These are phyloP conservation scores for Smittia sp. DNA, from an alignment of 2,888 invertebrate species.

Conservation along the genomic window DNA sequence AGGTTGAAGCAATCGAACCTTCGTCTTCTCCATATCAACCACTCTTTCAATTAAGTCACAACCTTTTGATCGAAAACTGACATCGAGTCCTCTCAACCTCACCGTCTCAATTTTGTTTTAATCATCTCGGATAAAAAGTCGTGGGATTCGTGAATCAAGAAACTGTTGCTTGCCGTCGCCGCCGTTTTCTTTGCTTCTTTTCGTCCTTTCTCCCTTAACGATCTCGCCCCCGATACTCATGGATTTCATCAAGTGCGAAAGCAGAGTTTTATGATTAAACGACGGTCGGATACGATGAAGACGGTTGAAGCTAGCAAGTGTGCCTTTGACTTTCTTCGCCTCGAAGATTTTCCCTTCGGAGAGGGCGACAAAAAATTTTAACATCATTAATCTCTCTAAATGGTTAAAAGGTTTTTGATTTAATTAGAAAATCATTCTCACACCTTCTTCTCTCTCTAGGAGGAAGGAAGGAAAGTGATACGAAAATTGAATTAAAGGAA, in stretches of 20 bases:
- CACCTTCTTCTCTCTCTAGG: not conserved
- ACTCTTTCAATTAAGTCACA: no score
- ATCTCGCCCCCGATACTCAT: not conserved
- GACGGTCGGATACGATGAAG: not conserved
- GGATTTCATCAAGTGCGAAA: not conserved
- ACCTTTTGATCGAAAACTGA: no score
- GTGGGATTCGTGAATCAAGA: not conserved
- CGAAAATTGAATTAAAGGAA: not conserved
- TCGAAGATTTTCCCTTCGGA: not conserved
- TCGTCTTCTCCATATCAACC: no score
- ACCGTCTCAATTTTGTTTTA: no score
- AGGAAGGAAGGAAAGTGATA: constrained; percentile 19
- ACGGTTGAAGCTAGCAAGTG: not conserved
- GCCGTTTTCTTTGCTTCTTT: not conserved
- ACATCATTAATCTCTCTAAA: constrained; percentile 12
- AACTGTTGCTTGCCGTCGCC: constrained; percentile 1
- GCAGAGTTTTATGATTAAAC: not conserved
- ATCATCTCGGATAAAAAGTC: no score
- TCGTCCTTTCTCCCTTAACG: not conserved
- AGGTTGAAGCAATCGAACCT: no score
- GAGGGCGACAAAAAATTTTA: not conserved
- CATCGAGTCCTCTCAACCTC: no score
- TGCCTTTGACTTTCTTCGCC: not conserved
- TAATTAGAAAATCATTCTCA: constrained; percentile 36
- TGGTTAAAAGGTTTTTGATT: constrained; percentile 37